Evolutionary conservation across 2,113 vertebrate species (phyloP).

Genomic region (Epinephelus cyanopodus): DNA sequence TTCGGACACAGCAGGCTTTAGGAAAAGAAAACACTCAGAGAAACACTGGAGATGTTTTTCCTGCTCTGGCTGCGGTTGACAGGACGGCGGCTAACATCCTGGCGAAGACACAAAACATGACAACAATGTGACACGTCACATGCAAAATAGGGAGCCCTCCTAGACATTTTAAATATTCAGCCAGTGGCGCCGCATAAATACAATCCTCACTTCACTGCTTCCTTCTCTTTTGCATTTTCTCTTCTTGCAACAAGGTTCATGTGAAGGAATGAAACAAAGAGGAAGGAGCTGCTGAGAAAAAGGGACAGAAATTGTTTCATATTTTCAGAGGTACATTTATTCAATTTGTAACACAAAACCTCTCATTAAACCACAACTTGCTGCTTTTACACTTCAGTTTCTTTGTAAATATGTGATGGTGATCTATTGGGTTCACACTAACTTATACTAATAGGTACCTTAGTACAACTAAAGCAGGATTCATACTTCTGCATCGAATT

Average conservation of each 20-base stretch:
- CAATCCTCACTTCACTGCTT: conserved; percentile 33
- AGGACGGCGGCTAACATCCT: conserved; percentile 30
- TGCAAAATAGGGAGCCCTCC: conserved; percentile 38
- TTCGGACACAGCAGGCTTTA: neutral
- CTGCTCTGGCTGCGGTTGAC: conserved; percentile 32
- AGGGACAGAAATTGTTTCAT: neutral
- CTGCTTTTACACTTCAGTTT: neutral
- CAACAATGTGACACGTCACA: conserved; percentile 48
- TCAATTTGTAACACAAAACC: no score
- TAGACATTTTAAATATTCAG: conserved; percentile 41
- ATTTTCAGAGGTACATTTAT: neutral
- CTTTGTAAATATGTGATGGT: no score
- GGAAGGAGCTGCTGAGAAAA: neutral
- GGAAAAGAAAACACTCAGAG: neutral
- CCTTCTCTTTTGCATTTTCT: neutral
- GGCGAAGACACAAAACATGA: conserved; percentile 52
- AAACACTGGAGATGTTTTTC: conserved; percentile 41
- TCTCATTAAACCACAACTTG: neutral
- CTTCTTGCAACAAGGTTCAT: neutral
- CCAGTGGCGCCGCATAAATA: conserved; percentile 3
- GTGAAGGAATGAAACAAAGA: neutral
- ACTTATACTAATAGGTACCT: no score
- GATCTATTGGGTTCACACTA: no score
- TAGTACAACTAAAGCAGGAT: no score
- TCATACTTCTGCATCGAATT: no score